Evolutionary conservation across 1,140 invertebrate species (phyloP), one percentile per base, ranked within the genome.

Genomic region (Drosophila auraria): DNA sequence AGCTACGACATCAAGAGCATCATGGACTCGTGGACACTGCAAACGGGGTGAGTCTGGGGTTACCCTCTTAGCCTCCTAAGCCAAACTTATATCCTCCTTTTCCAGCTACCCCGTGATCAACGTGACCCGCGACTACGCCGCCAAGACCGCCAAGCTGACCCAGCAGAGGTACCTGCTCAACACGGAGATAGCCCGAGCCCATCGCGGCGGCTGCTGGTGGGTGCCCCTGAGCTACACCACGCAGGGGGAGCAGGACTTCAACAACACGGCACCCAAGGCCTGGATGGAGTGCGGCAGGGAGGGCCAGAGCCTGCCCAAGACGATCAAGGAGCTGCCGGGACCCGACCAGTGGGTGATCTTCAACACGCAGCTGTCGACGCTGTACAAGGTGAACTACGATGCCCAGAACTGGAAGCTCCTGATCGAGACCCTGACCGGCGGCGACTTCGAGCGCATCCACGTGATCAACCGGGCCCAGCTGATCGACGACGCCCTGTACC

Each of bases 1-100:
- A 93, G 94, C 80, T 92, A 95, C 9, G 94, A 94, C 7, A 95
- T 97, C 2, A 95, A 95, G 78, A 75, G 93, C 20, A 95, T 97
- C 33, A 97, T 97, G 96, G 95, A 97, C 91, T 96, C 96, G 0
- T 98, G 97, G 97, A 96, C 96, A 4, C 93, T 95, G 25, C 96
- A 98, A 93, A 96, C 95, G 58, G 96, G 15, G 86, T 87, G 50
- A 61, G 77, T 45, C 20, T 20, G 1, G 20, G 20, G 1, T 20
- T 0, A 20, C 20, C 20, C 20, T 20, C 20, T 20, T 20, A 20
- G 1, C 20, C 20, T 20, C 20, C 1, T 20, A 20, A 20, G 20
- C 20, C 20, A 20, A 20, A 20, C 1, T 20, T 20, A 20, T 36
- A 36, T 27, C 1, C 5, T 3, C 1, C 7, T 30, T 0, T 25